These are phyloP conservation scores for Leptinotarsa defecta DNA, from an alignment of 1,140 invertebrate species.

Conservation along the genomic window DNA sequence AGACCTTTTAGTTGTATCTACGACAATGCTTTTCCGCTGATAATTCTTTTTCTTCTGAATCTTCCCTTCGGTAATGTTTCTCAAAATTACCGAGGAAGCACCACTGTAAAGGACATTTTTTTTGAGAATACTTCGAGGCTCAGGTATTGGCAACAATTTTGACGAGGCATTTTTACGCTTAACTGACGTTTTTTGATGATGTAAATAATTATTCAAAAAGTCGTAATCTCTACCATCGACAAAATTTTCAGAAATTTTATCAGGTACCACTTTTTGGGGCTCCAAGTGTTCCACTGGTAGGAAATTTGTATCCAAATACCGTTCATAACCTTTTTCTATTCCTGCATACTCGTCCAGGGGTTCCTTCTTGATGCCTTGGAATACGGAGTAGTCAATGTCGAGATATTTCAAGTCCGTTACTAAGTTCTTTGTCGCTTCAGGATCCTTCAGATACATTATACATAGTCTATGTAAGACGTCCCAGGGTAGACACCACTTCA, in stretches of 20 bases:
- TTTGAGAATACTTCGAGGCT: not conserved
- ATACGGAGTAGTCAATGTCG: constrained; percentile 69
- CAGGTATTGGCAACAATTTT: not conserved
- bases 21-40: not conserved
- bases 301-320: constrained; percentile 44
- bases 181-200: not conserved
- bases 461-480: constrained; percentile 62
- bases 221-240: not conserved
- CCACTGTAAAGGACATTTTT: not conserved
- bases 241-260: not conserved
- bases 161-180: not conserved
- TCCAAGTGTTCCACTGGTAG: too few species aligned
- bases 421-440: constrained; percentile 62
- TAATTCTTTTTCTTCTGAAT: not conserved
- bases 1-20: not conserved
- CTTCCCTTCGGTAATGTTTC: not conserved
- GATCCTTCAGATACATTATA: constrained; percentile 64
- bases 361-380: constrained; percentile 61
- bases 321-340: constrained; percentile 64
- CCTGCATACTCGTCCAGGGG: constrained; percentile 55
- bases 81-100: not conserved
- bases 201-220: not conserved
- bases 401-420: constrained; percentile 67
- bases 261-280: not conserved
- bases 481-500: constrained; percentile 67